Conservation (phyloP, 2,888 invertebrate genomes). For the Herminia tarsipennalis region DNA sequence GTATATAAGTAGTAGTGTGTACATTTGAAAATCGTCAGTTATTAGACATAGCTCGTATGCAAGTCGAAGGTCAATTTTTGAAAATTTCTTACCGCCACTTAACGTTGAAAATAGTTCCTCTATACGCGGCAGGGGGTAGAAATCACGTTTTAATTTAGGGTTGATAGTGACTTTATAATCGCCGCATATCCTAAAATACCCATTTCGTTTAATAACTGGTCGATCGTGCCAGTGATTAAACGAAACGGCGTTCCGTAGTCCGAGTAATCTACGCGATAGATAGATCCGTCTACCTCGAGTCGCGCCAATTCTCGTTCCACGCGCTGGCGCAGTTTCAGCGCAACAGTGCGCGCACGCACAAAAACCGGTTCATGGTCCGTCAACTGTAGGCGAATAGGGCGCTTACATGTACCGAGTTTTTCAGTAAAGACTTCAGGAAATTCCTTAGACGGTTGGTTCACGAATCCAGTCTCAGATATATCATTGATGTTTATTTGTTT, state of each 20-base stretch:
- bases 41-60: conserved; percentile 28
- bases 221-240: conserved; percentile 11
- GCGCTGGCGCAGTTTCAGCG: neutral
- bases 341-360: conserved; percentile 16
- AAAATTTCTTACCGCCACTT: conserved; percentile 25
- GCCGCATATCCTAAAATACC: conserved; percentile 27
- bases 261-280: conserved; percentile 31
- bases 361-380: conserved; percentile 20
- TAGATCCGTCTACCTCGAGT: conserved; percentile 30
- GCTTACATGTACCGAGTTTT: conserved; percentile 23
- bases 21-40: conserved; percentile 10
- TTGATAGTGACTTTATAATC: conserved; percentile 42
- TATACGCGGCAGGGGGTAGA: conserved; percentile 38
- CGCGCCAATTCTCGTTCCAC: neutral
- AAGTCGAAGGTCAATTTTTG: conserved; percentile 29
- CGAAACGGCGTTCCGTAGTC: conserved; percentile 36
- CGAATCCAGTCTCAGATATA: conserved; percentile 5
- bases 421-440: conserved; percentile 26
- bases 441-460: conserved; percentile 8
- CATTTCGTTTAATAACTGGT: neutral
- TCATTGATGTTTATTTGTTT: conserved; percentile 16
- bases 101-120: conserved; percentile 38
- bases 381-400: conserved; percentile 18
- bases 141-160: conserved; percentile 27
- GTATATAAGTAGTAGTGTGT: conserved; percentile 25